Evolutionary conservation across 2,113 vertebrate species (phyloP), one percentile per base, ranked within the genome.

Genomic region (Parotia lawesii): DNA sequence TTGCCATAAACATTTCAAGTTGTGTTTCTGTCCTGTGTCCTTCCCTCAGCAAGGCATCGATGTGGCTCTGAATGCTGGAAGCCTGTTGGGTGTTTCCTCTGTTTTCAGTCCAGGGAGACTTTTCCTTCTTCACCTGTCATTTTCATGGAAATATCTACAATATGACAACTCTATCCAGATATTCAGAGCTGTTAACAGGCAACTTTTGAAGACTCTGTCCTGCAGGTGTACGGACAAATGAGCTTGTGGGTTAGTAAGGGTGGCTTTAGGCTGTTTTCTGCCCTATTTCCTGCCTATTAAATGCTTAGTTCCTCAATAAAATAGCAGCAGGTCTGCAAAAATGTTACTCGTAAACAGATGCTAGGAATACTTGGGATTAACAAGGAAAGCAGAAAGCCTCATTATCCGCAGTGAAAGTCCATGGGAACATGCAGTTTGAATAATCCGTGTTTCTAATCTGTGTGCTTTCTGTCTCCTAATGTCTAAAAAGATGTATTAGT

Each of bases 51-150:
- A 37, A 12, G 0, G 5, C 37, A 48, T 33, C 27, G 27, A 4
- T 1, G 15, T 1, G 10, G 29, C 50, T 56, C 35, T 23, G 53
- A 0, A 1, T 1, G 14, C 29, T 56, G 82, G 31, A 40, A 79
- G 4, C 14, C 4, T 29, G 13, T 9, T n/a, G 72, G 54, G 29
- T 15, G 29, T 24, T 65, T 77, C 64, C 60, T 47, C 51, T n/a
- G 20, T 44, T 81, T 80, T 40, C 60, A 27, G 8, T 47, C 54
- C 67, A 80, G 72, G 33, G 25, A 83, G 12, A 21, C 40, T 54
- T 50, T 44, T 64, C 24, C 15, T 56, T 53, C 44, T 67, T 81
- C 73, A 58, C 5, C 42, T 27, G 3, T 25, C 56, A 40, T 29
- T 60, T 37, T 71, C 28, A 61, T 15, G 40, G 65, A 54, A 75